A percentile compares a stretch with the other conserved stretches of the same genome.
Evolutionary conservation across 1,140 invertebrate genomes (phyloP).

Genomic region (Diorhabda carinulata): DNA sequence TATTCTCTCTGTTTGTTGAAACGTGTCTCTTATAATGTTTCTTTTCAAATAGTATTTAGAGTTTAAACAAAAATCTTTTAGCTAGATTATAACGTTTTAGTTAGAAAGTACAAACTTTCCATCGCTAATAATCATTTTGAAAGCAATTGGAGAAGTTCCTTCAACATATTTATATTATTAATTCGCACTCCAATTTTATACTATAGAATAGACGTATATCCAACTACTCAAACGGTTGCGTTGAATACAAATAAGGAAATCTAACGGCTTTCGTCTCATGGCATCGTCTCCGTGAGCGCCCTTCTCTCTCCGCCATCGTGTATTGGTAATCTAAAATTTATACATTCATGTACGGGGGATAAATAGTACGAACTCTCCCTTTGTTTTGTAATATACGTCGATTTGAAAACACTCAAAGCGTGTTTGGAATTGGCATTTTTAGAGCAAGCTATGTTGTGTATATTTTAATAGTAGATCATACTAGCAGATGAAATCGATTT

Average conservation of each 20-base stretch:
- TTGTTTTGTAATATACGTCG: neutral
- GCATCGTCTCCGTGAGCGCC: neutral
- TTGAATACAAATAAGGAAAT: conserved; percentile 3
- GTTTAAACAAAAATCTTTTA: too few relatives aligned
- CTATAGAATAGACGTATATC: conserved; percentile 2
- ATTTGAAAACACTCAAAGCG: neutral
- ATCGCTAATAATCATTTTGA: neutral
- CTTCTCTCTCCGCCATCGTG: neutral
- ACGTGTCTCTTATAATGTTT: too few relatives aligned
- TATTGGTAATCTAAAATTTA: conserved; percentile 3
- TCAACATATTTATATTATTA: neutral
- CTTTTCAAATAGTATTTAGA: too few relatives aligned
- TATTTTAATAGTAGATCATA: too few relatives aligned
- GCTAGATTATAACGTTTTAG: too few relatives aligned
- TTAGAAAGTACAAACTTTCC: too few relatives aligned
- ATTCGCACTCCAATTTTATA: neutral
- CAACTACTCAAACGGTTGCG: neutral
- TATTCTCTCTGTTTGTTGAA: too few relatives aligned
- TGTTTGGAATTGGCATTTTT: neutral
- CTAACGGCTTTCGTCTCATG: neutral
- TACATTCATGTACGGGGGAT: neutral
- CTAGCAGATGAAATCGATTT: too few relatives aligned
- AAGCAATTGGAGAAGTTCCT: neutral
- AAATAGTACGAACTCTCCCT: neutral
- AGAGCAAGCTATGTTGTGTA: neutral